A percentile compares a stretch with the other conserved stretches of the same genome.
phyloP scores from a whole-genome alignment of 2,888 invertebrate species.

The Tridacna gigas region DNA sequence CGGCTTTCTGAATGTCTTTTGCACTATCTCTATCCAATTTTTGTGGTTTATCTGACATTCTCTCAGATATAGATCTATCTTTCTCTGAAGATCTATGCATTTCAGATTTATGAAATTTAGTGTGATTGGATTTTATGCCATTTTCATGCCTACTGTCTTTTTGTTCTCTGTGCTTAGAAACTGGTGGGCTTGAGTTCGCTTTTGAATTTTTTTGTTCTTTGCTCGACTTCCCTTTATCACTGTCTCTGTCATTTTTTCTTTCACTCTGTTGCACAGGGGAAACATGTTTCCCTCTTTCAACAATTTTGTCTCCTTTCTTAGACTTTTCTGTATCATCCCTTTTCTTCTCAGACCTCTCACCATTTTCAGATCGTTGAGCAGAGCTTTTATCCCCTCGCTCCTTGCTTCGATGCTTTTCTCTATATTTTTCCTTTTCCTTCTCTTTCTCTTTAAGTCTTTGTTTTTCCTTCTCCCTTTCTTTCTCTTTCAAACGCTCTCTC shows the following conservation, averaged over 20 bases:
- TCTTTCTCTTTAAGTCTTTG: slow-evolving; percentile 34
- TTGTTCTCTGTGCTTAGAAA: background rate
- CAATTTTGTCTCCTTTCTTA: slow-evolving; percentile 15
- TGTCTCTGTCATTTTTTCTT: slow-evolving; percentile 19
- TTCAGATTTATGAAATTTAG: background rate
- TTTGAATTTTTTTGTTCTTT: slow-evolving; percentile 18
- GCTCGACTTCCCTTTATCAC: background rate
- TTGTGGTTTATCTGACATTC: slow-evolving; percentile 35
- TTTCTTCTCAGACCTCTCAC: slow-evolving; percentile 15
- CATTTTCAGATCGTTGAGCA: slow-evolving; percentile 8
- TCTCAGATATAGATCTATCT: slow-evolving; percentile 23
- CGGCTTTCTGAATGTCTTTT: slow-evolving; percentile 32
- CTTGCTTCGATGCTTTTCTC: slow-evolving; percentile 21
- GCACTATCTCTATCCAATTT: slow-evolving; percentile 37
- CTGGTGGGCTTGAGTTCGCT: background rate
- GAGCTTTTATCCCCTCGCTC: background rate
- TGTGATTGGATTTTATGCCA: background rate
- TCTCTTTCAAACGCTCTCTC: slow-evolving; percentile 32
- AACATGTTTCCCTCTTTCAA: slow-evolving; percentile 16
- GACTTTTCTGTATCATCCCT: slow-evolving; percentile 9
- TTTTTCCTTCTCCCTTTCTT: slow-evolving; percentile 37
- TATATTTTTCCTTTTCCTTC: slow-evolving; percentile 41
- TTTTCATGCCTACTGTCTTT: background rate
- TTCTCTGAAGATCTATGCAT: slow-evolving; percentile 16
- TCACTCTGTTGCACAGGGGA: background rate